Percentiles rank a stretch among this genome's conserved stretches.
Evolutionary conservation across 2,888 invertebrate genomes (phyloP).

Genomic region (Andrena flavipes): DNA sequence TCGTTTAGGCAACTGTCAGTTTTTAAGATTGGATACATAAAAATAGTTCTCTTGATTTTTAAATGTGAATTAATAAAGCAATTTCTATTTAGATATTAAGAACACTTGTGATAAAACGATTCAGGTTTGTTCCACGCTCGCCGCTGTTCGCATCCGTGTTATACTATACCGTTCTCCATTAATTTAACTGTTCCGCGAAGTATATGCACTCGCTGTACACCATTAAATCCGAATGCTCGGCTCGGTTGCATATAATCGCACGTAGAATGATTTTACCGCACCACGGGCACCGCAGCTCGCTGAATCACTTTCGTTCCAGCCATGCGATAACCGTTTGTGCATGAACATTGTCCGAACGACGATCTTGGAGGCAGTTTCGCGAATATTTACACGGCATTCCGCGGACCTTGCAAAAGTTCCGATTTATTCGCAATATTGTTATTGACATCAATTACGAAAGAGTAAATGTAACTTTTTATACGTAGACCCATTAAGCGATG

Average conservation of each 20-base stretch:
- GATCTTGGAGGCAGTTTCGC: background rate
- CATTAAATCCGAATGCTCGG: conserved; percentile 33
- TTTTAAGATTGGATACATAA: conserved; percentile 69
- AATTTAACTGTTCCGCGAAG: conserved; percentile 40
- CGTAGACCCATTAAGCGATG: background rate
- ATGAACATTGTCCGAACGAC: background rate
- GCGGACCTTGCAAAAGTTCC: background rate
- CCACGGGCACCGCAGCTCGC: conserved; percentile 1
- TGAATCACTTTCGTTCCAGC: background rate
- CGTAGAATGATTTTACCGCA: conserved; percentile 14
- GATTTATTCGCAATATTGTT: conserved; percentile 14
- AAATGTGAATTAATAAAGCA: conserved; percentile 75
- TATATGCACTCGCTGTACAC: conserved; percentile 39
- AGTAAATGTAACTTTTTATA: background rate
- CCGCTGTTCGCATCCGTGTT: background rate
- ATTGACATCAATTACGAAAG: conserved; percentile 3
- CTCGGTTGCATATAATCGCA: conserved; percentile 24
- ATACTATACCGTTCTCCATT: background rate
- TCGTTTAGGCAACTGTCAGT: conserved; percentile 81
- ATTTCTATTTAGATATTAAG: conserved; percentile 73
- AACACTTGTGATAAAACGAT: conserved; percentile 68
- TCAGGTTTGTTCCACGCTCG: conserved; percentile 64
- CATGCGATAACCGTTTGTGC: background rate
- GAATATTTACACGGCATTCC: conserved; percentile 7
- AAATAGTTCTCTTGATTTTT: conserved; percentile 67